A percentile compares a stretch with the other conserved stretches of the same genome.
Conservation (phyloP, 2,113 vertebrate species). For the Ceyx cyanopectus region DNA sequence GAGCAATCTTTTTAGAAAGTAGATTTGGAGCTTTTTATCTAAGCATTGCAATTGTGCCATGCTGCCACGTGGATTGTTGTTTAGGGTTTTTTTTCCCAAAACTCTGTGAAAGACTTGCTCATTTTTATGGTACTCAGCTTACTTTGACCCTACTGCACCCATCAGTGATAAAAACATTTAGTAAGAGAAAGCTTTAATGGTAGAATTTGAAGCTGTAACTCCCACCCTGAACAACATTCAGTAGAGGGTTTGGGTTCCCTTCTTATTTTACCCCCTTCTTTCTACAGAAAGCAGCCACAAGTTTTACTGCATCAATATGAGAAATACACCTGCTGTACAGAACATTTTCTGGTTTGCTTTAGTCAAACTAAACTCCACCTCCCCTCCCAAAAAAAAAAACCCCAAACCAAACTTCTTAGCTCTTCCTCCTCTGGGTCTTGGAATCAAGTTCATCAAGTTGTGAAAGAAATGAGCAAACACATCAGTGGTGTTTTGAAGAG, state of each 20-base stretch:
- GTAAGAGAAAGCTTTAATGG: background rate
- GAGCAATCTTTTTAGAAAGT: background rate
- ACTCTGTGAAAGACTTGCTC: background rate
- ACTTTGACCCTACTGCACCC: background rate
- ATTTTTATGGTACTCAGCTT: background rate
- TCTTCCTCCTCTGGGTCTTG: background rate
- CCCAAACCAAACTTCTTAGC: background rate
- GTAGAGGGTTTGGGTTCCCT: background rate
- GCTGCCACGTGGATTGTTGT: background rate
- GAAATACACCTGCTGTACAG: background rate
- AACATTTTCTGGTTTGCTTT: background rate
- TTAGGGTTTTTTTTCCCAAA: background rate
- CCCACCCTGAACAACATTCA: background rate
- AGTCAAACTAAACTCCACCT: background rate
- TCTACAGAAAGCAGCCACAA: background rate
- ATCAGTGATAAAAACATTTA: background rate
- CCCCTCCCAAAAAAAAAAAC: background rate
- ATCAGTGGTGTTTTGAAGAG: background rate
- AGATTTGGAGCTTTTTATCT: background rate
- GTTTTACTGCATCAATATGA: background rate
- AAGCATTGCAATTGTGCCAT: background rate
- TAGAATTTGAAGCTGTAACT: background rate
- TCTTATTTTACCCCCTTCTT: background rate
- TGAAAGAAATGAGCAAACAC: background rate
- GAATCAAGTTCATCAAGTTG: background rate